Conservation (phyloP, 2,797 vertebrate genomes). For the Hypotaenidia philippensis region DNA sequence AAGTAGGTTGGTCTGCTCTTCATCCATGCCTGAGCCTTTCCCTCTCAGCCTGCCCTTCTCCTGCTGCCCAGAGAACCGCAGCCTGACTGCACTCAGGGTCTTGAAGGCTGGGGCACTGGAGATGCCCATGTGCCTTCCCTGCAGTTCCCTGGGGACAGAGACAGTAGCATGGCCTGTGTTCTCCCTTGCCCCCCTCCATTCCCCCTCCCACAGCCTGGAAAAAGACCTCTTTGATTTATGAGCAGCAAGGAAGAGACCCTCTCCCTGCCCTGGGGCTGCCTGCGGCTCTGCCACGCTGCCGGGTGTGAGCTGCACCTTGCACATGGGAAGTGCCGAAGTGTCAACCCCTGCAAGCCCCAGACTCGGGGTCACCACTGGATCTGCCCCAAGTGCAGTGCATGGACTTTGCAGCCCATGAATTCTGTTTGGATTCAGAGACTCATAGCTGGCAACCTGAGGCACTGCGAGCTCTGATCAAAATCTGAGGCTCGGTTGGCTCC, state of each 20-base stretch:
- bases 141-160: rapidly evolving
- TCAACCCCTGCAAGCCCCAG: background rate
- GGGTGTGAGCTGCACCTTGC: background rate
- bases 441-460: background rate
- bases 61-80: background rate
- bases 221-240: rapidly evolving
- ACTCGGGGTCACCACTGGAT: rapidly evolving
- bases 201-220: background rate
- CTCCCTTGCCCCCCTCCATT: no score
- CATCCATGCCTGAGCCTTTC: background rate
- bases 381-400: background rate
- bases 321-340: rapidly evolving
- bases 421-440: background rate
- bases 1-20: background rate
- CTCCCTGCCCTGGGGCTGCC: background rate
- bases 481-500: background rate
- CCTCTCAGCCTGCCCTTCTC: background rate
- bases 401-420: background rate
- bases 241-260: rapidly evolving
- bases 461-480: background rate
- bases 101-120: rapidly evolving
- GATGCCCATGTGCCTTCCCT: background rate
- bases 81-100: background rate
- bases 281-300: rapidly evolving
- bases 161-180: background rate